Conservation (phyloP, 2,113 vertebrate genomes). For the Colossoma macropomum region DNA sequence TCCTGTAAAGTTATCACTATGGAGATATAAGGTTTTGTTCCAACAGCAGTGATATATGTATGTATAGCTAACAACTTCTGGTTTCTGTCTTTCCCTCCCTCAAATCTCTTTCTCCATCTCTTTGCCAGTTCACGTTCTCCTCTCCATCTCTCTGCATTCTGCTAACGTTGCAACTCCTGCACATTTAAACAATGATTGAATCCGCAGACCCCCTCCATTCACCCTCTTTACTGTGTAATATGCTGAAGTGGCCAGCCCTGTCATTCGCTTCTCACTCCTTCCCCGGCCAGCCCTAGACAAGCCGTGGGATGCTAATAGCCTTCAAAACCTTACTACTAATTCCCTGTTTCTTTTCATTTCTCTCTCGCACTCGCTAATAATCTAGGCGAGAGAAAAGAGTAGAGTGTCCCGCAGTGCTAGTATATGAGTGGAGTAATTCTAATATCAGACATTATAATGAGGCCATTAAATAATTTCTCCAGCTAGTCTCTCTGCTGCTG, state of each 20-base stretch:
- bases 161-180: conserved; percentile 59
- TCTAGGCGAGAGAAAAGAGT: conserved; percentile 3
- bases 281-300: neutral
- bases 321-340: conserved; percentile 40
- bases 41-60: too few species aligned
- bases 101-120: conserved; percentile 36
- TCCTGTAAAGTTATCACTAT: too few species aligned
- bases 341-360: conserved; percentile 22
- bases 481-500: conserved; percentile 36
- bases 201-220: conserved; percentile 33
- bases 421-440: conserved; percentile 42
- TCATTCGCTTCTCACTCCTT: conserved; percentile 19
- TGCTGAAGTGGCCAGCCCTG: conserved; percentile 34
- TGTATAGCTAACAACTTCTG: neutral
- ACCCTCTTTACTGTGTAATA: conserved; percentile 44
- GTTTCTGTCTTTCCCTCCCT: conserved; percentile 26
- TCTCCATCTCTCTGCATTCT: conserved; percentile 60
- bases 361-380: conserved; percentile 26
- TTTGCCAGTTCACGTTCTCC: conserved; percentile 48
- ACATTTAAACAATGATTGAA: conserved; percentile 53
- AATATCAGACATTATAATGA: conserved; percentile 46
- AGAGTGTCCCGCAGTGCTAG: conserved; percentile 39
- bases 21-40: too few species aligned
- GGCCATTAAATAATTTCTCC: conserved; percentile 50
- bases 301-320: conserved; percentile 34